Percentiles rank a stretch among this genome's conserved stretches.
Conservation (phyloP, 2,888 invertebrate species). For the Celastrina argiolus region DNA sequence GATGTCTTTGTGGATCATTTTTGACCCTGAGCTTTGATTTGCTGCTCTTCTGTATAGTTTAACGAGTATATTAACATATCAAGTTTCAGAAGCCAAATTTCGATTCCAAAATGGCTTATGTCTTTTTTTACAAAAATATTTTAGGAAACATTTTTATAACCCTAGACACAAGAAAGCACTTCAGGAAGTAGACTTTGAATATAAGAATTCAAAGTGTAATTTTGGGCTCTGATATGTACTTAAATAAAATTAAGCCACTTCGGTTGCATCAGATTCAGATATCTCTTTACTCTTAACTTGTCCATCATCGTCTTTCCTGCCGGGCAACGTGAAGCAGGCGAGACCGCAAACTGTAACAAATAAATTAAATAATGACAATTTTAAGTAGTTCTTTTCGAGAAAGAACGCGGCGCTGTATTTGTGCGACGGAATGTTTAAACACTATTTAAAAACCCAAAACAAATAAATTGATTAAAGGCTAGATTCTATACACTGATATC, state of each 20-base stretch:
- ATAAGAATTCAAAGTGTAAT: neutral
- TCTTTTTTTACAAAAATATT: neutral
- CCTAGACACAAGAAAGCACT: neutral
- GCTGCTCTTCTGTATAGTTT: neutral
- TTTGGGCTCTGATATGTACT: neutral
- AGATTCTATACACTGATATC: too few species aligned
- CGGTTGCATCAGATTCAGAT: neutral
- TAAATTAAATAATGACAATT: neutral
- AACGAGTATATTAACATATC: neutral
- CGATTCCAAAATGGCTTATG: neutral
- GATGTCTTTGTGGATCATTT: neutral
- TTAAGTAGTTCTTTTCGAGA: too few species aligned
- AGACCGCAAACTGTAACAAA: constrained; percentile 52
- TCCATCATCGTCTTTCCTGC: constrained; percentile 39
- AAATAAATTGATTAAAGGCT: too few species aligned
- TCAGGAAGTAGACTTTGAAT: neutral
- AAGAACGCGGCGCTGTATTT: too few species aligned
- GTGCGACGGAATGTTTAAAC: too few species aligned
- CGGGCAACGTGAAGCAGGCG: constrained; percentile 59
- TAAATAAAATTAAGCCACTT: neutral
- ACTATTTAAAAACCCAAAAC: too few species aligned
- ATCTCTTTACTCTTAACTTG: neutral
- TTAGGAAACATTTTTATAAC: neutral
- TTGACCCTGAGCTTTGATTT: neutral
- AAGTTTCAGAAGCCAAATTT: neutral